Evolutionary conservation across 2,888 invertebrate species (phyloP).

Genomic region (Ceriagrion tenellum): DNA sequence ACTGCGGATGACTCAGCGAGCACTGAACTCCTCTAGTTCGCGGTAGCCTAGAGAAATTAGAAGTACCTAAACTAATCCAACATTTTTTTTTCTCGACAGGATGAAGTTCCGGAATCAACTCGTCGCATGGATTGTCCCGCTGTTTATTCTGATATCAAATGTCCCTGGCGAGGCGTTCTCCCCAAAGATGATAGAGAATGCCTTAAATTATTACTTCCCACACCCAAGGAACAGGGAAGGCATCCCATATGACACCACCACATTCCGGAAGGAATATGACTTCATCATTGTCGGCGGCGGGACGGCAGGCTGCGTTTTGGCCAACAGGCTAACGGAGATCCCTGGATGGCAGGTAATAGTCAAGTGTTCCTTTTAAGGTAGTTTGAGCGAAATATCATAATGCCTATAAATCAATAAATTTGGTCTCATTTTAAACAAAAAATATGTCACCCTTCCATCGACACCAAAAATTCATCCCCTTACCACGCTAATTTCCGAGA

Average conservation of each 20-base stretch:
- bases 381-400: too few relatives aligned
- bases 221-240: constrained; percentile 49
- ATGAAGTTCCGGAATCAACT: neutral
- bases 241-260: constrained; percentile 50
- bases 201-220: constrained; percentile 15
- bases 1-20: too few relatives aligned
- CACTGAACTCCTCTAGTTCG: too few relatives aligned
- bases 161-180: neutral
- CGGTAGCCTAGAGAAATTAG: too few relatives aligned
- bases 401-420: too few relatives aligned
- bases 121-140: neutral
- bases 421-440: too few relatives aligned
- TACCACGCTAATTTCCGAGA: too few relatives aligned
- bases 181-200: constrained; percentile 22
- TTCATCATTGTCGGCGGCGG: constrained; percentile 86
- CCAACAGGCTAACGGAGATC: constrained; percentile 85
- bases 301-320: constrained; percentile 85
- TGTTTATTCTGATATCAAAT: neutral
- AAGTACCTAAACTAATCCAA: too few relatives aligned
- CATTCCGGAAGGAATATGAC: constrained; percentile 80
- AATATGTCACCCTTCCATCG: too few relatives aligned
- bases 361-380: too few relatives aligned
- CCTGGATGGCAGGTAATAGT: constrained; percentile 78
- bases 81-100: neutral
- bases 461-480: too few relatives aligned